These are phyloP conservation scores for Tychaedon coryphoeus DNA, from an alignment of 2,113 vertebrate species.

Conservation along the genomic window DNA sequence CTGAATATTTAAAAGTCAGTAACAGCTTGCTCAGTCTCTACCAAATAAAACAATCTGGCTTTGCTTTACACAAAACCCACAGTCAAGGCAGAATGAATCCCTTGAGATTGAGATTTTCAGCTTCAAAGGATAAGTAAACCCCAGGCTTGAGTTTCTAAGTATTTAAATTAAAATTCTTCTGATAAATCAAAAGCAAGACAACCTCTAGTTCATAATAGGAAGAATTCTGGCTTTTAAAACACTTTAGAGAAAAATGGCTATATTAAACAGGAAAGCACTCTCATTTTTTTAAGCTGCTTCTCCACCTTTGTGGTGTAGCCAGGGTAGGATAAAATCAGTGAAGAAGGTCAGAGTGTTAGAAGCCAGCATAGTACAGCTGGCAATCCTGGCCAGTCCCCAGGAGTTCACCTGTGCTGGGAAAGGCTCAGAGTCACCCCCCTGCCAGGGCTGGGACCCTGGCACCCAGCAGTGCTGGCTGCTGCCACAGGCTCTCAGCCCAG, in stretches of 20 bases:
- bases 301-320: not conserved
- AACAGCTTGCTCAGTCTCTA: conserved; percentile 12
- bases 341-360: not conserved
- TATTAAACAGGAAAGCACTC: not conserved
- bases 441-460: not conserved
- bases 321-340: not conserved
- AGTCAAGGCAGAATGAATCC: conserved; percentile 21
- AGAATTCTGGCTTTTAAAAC: not conserved
- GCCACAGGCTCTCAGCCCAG: not conserved
- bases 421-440: not conserved
- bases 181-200: conserved; percentile 21
- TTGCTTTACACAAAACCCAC: conserved; percentile 27
- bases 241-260: not conserved
- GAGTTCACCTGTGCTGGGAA: not conserved
- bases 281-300: not conserved
- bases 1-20: conserved; percentile 1
- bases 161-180: conserved; percentile 27
- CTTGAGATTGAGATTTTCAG: not conserved
- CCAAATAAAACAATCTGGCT: conserved; percentile 39
- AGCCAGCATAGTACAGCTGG: not conserved
- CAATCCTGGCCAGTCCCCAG: not conserved
- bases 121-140: conserved; percentile 27
- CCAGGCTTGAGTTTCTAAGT: not conserved
- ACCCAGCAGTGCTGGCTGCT: not conserved
- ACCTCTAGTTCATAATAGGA: not conserved